Evolutionary conservation across 53 echinoderm and acorn worm genomes (phyloP), one percentile per base, ranked within the genome.

Genomic region (Antedon mediterranea): DNA sequence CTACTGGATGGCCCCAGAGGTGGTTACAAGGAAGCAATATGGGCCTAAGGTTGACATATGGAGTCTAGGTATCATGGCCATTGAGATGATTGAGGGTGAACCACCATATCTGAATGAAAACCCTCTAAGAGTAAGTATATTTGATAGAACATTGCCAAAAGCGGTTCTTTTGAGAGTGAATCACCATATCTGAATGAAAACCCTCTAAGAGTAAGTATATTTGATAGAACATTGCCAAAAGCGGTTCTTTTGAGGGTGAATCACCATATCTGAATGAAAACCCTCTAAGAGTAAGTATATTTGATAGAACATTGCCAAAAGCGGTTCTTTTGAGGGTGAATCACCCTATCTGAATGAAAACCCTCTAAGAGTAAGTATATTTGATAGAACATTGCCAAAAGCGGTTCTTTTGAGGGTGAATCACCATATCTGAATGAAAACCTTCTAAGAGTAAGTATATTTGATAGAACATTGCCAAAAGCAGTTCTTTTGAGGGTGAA

Each of bases 1-100:
- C 8, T 97, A 97, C 83, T 97, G 97, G 97, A 97, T 97, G 97
- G 97, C 97, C 28, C 97, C 97, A 57, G 97, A 97, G 86, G 97
- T 97, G 31, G 97, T 97, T 42, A 92, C 97, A 37, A 90, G 92
- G 76, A 97, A 97, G 80, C 92, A 97, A 83, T 97, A 97, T 78
- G 97, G 97, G 29, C 97, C 97, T 27, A 97, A 97, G 78, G 92
- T 97, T 3, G 97, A 97, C 74, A 93, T 97, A 78, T 97, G 97
- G 97, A 90, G 90, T 33, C 78, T 97, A 72, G 97, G 97, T 0
- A 97, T 97, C 77, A 97, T 97, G 97, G 93, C 97, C 31, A 97
- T 97, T 32, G 97, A 97, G 83, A 97, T 97, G 97, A 91, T 97
- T 28, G 97, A 97, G 73, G 97, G 97, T 30, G 97, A 97, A 79